phyloP scores from a whole-genome alignment of 2,888 invertebrate genomes.

The Drosophila glabriapex region DNA sequence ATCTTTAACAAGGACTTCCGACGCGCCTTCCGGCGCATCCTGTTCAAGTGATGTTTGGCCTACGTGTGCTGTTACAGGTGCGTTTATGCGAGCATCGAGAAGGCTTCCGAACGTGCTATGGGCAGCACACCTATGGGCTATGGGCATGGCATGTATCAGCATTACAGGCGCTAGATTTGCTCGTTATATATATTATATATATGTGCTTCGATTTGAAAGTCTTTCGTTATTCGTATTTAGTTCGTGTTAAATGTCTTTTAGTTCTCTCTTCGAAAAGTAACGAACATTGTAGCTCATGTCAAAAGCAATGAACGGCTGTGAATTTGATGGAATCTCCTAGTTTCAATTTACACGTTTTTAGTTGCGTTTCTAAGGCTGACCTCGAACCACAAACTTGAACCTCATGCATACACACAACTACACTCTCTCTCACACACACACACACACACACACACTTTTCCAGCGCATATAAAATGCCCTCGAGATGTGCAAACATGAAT shows the following conservation, averaged over 20 bases:
- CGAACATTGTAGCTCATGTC: constrained; percentile 84
- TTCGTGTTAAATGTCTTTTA: background rate
- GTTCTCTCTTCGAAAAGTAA: constrained; percentile 51
- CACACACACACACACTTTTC: constrained; percentile 12
- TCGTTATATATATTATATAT: constrained; percentile 28
- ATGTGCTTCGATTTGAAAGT: constrained; percentile 1
- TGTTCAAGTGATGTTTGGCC: constrained; percentile 97
- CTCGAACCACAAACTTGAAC: constrained; percentile 23
- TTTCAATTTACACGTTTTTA: constrained; percentile 64
- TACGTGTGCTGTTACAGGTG: constrained; percentile 93
- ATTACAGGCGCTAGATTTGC: constrained; percentile 84
- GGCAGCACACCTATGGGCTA: constrained; percentile 86
- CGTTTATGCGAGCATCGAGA: constrained; percentile 87
- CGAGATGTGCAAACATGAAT: constrained; percentile 53
- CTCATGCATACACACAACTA: background rate
- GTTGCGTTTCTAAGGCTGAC: constrained; percentile 42
- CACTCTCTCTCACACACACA: background rate
- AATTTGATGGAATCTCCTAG: constrained; percentile 79
- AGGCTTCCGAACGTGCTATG: constrained; percentile 86
- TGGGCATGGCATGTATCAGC: constrained; percentile 83
- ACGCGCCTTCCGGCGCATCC: constrained; percentile 96
- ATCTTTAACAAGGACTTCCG: constrained; percentile 99
- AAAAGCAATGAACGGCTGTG: constrained; percentile 85
- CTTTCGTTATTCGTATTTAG: background rate
- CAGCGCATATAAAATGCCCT: constrained; percentile 42